Percentiles rank a stretch among this genome's conserved stretches.
Conservation (phyloP, 2,113 vertebrate genomes). For the Gulo gulo region DNA sequence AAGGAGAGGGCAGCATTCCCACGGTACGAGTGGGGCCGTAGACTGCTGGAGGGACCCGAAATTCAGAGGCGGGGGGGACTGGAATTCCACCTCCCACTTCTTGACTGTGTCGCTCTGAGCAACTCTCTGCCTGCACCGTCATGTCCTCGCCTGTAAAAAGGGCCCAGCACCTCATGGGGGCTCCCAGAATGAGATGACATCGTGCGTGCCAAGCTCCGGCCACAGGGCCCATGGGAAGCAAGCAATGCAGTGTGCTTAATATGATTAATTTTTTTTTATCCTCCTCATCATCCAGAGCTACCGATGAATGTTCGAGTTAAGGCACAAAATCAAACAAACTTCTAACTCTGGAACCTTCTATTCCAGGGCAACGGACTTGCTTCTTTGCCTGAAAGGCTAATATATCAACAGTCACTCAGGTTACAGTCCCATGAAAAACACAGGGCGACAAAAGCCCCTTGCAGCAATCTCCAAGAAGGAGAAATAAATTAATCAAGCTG, state of each 20-base stretch:
- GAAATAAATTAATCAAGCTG: constrained; percentile 97
- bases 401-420: constrained; percentile 76
- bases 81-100: neutral
- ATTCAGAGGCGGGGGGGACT: neutral
- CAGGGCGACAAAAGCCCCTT: constrained; percentile 89
- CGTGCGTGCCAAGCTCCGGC: fast-evolving
- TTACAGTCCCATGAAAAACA: constrained; percentile 82
- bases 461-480: constrained; percentile 89
- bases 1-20: neutral
- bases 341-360: constrained; percentile 10
- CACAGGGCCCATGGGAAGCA: neutral
- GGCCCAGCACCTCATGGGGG: fast-evolving
- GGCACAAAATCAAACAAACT: constrained; percentile 39
- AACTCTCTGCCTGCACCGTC: neutral
- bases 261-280: neutral
- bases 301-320: neutral
- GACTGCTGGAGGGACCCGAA: neutral
- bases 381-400: constrained; percentile 66
- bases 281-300: neutral
- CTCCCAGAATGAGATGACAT: fast-evolving
- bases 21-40: fast-evolving
- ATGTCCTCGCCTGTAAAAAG: neutral
- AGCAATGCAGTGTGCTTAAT: neutral
- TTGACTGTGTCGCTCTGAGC: fast-evolving
- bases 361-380: constrained; percentile 59